Base-by-base conservation (phyloP, 2,113 vertebrate species). In the Phrynocephalus versicolor region DNA sequence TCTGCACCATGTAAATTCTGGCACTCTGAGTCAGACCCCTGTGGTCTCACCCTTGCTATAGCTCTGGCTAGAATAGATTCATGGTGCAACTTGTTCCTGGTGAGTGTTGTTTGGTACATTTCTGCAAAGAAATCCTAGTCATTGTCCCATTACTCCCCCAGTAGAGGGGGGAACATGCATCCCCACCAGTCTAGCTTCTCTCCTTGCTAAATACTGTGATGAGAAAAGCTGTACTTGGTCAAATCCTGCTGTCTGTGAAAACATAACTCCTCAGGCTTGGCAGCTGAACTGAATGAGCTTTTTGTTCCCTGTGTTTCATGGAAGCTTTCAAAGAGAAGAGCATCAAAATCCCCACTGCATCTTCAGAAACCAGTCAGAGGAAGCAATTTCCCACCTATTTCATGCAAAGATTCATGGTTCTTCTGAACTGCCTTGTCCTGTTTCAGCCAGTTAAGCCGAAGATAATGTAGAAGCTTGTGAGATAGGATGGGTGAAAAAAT, bases 391-490 rank as follows among this genome's bases (percentile, higher is more conserved):
- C 51, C 19, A 33, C 14, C 35, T 41, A 39, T 79, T 69, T 1
- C 0, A 35, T 33, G 25, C 0, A 0, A 51, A 51, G 45, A 79
- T 1, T 1, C 2, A 23, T 41, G 12, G 6, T 85, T n/a, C 23
- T 51, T 78, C 39, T n/a, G 74, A 10, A 57, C 5, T 45, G 58
- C 84, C 35, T 78, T 60, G 62, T 12, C 55, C 62, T 1, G 0
- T 39, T n/a, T 72, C 10, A 37, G 27, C 23, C 75, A 78, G 64
- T 71, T 12, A 83, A 1, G 35, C 33, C 0, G 13, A 57, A 15
- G 21, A 64, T 30, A 39, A 33, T 15, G n/a, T 69, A 30, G 16
- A 3, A 64, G 35, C 2, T 33, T 64, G 35, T 57, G 57, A n/a
- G 45, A 78, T 65, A n/a, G 23, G 19, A 21, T 6, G 55, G 70